A percentile compares a stretch with the other conserved stretches of the same genome.
Evolutionary conservation across 1,140 invertebrate species (phyloP).

Genomic region (Drosophila athabasca): DNA sequence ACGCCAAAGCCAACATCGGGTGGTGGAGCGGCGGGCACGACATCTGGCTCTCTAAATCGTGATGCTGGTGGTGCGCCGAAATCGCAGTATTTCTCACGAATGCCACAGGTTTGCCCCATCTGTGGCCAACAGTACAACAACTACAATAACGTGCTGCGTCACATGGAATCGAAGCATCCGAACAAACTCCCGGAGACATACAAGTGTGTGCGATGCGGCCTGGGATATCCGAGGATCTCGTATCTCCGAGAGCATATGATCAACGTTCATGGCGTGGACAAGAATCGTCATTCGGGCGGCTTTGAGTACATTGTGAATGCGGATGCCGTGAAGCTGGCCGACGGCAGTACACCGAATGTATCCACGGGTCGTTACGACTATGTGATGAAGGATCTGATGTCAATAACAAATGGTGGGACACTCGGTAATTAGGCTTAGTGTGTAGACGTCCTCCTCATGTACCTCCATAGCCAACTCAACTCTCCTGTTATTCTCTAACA

Average conservation of each 20-base stretch:
- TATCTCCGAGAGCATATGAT: constrained; percentile 82
- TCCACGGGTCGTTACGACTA: constrained; percentile 82
- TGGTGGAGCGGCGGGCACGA: background rate
- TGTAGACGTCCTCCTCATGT: constrained; percentile 46
- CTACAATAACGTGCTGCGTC: constrained; percentile 82
- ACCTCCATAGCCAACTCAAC: background rate
- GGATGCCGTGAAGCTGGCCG: constrained; percentile 73
- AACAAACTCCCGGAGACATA: constrained; percentile 82
- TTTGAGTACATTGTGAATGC: constrained; percentile 80
- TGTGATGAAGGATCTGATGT: constrained; percentile 83
- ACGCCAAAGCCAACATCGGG: constrained; percentile 28
- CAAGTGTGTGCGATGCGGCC: constrained; percentile 76
- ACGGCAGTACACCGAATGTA: constrained; percentile 67
- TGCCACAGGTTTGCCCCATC: constrained; percentile 82
- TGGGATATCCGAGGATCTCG: constrained; percentile 77
- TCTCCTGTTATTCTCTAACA: background rate
- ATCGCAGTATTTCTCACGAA: constrained; percentile 79
- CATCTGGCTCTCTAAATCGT: constrained; percentile 15
- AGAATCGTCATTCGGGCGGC: constrained; percentile 75
- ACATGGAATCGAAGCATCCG: constrained; percentile 83
- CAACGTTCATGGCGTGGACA: constrained; percentile 74
- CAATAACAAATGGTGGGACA: constrained; percentile 83
- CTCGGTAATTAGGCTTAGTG: constrained; percentile 76
- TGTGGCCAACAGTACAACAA: constrained; percentile 83
- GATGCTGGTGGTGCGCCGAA: constrained; percentile 54